Evolutionary conservation across 2,888 invertebrate species (phyloP), one percentile per base, ranked within the genome.

Genomic region (Automeris io): DNA sequence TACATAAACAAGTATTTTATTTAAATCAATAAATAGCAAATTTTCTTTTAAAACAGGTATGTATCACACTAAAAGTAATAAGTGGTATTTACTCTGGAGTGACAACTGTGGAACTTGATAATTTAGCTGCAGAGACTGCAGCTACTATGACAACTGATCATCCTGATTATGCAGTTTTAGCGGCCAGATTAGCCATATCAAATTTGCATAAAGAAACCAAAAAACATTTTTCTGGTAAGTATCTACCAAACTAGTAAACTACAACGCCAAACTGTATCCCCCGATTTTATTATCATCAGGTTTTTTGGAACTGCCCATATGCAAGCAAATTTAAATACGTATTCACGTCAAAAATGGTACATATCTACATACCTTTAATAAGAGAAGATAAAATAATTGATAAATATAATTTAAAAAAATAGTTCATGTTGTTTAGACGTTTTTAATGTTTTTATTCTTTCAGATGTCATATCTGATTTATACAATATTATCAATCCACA

Each of bases 151-250:
- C 99, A 0, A 97, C 97, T 2, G 93, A 94, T 61, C 99, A 99
- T 82, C 97, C 98, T 0, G 99, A 99, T 82, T 99, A 99, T 88
- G 98, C 95, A 3, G 86, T 93, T 42, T 79, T 96, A 36, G 96
- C 95, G 37, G 95, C 95, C 2, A 90, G 99, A 51, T 94, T 99
- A 61, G 98, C 97, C 5, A 93, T 99, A 31, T 98, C 98, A 1
- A 99, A 99, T 86, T 88, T 99, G 43, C 99, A 99, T 65, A 99
- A 99, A 70, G 98, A 99, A 88, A 99, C 99, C 0, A 97, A 94
- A 66, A 97, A 98, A 80, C 91, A 91, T 35, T 98, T 98, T 70
- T 95, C 93, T 58, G 95, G 95, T 95, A 85, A 64, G 61, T 39
- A 21, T n/a, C n/a, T n/a, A n/a, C n/a, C n/a, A n/a, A n/a, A n/a